Evolutionary conservation across 2,797 vertebrate genomes (phyloP).

Genomic region (Rhadinocentrus ornatus): DNA sequence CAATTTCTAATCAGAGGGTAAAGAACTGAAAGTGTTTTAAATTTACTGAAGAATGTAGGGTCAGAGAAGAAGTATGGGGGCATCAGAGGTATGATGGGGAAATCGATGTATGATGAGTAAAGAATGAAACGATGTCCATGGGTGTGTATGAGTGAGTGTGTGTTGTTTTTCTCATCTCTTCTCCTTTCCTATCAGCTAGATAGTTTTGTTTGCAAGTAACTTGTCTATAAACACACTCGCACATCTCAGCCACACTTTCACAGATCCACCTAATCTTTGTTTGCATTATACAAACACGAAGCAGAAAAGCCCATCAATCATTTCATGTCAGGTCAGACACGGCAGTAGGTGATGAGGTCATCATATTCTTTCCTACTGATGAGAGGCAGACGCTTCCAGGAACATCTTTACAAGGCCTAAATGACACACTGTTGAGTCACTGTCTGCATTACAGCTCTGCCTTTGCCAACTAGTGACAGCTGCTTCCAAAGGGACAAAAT

Average conservation of each 20-base stretch:
- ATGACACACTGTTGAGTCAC: not conserved
- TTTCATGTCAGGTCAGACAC: not conserved
- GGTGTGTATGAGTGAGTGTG: not conserved
- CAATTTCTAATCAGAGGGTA: not conserved
- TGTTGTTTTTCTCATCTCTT: not conserved
- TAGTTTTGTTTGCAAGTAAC: not conserved
- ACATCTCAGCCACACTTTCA: not conserved
- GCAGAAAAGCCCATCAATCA: not conserved
- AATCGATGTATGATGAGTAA: not conserved
- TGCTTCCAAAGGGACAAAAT: constrained; percentile 11
- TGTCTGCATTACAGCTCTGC: not conserved
- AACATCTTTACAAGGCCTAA: not conserved
- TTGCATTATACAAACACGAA: not conserved
- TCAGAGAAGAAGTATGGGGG: not conserved
- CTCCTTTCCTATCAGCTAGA: not conserved
- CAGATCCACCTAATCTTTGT: not conserved
- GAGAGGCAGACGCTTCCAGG: not conserved
- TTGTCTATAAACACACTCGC: not conserved
- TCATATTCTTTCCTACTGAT: not conserved
- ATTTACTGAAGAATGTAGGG: not conserved
- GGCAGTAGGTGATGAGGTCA: not conserved
- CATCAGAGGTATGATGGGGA: not conserved
- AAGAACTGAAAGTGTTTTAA: not conserved
- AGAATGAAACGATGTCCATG: not conserved
- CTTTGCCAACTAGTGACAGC: constrained; percentile 9